These are phyloP conservation scores for Psococerastis gibbosa DNA, from an alignment of 2,888 invertebrate genomes.

Conservation along the genomic window DNA sequence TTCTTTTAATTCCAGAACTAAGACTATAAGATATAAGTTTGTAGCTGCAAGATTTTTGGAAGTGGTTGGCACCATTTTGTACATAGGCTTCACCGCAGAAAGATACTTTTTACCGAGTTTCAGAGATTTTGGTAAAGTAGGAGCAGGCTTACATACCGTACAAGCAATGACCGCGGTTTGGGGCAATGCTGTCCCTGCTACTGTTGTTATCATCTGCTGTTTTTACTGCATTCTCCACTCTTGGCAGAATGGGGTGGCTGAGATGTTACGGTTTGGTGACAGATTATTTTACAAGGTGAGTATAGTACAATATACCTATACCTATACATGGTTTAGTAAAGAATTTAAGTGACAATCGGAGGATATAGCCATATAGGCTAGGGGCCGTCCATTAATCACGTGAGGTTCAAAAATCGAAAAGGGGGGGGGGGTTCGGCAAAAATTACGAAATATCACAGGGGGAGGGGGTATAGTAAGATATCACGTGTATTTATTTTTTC, in stretches of 20 bases:
- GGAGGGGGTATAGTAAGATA: too few species aligned
- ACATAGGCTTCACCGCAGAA: conserved; percentile 62
- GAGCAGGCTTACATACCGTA: conserved; percentile 25
- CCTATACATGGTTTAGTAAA: too few species aligned
- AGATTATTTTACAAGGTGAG: conserved; percentile 55
- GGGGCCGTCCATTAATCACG: too few species aligned
- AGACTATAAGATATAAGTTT: conserved; percentile 51
- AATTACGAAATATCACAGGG: too few species aligned
- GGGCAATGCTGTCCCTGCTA: conserved; percentile 53
- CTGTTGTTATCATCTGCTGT: conserved; percentile 46
- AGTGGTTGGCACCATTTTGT: conserved; percentile 59
- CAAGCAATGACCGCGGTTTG: conserved; percentile 36
- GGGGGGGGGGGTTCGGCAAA: too few species aligned
- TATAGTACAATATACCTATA: conserved; percentile 2
- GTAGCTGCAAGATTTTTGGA: conserved; percentile 52
- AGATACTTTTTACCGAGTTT: conserved; percentile 52
- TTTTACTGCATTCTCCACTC: conserved; percentile 81
- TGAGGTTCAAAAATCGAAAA: too few species aligned
- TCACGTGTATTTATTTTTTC: too few species aligned
- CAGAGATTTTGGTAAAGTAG: conserved; percentile 35
- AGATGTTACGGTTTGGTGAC: conserved; percentile 73
- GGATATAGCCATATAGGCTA: too few species aligned
- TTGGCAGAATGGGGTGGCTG: conserved; percentile 83
- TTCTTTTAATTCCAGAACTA: conserved; percentile 36
- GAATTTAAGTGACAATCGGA: too few species aligned